Percentiles rank a stretch among this genome's conserved stretches.
Evolutionary conservation across 1,140 invertebrate species (phyloP).

Genomic region (Pissodes strobi): DNA sequence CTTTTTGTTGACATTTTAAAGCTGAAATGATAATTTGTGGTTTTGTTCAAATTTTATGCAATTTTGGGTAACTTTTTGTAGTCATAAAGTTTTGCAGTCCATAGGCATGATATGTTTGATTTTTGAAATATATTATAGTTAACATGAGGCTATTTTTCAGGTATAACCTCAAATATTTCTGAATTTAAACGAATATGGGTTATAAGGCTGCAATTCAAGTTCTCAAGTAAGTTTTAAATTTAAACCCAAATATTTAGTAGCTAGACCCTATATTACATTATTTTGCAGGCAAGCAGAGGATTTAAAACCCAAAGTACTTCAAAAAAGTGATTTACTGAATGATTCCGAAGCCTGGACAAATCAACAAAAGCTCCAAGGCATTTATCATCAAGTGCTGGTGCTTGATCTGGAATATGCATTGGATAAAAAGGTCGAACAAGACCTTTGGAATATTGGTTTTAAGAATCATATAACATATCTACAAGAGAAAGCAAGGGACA

Average conservation of each 20-base stretch:
- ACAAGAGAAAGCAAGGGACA: constrained; percentile 76
- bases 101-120: too few relatives aligned
- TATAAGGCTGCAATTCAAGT: constrained; percentile 72
- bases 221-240: constrained; percentile 64
- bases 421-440: constrained; percentile 87
- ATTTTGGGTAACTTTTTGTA: too few relatives aligned
- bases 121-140: neutral
- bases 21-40: too few relatives aligned
- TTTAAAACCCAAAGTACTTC: constrained; percentile 69
- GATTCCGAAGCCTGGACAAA: constrained; percentile 65
- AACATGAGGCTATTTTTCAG: neutral
- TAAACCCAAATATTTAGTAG: constrained; percentile 18
- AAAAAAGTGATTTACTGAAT: constrained; percentile 65
- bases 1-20: too few relatives aligned
- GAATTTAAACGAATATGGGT: constrained; percentile 28
- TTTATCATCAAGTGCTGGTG: constrained; percentile 81
- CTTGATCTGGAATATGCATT: constrained; percentile 85
- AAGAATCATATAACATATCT: constrained; percentile 83
- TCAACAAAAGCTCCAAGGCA: constrained; percentile 70
- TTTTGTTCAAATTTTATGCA: too few relatives aligned
- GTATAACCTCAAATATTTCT: constrained; percentile 13
- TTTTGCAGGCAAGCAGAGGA: constrained; percentile 69
- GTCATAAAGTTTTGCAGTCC: too few relatives aligned
- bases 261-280: constrained; percentile 28
- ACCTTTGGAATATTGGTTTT: constrained; percentile 87